Evolutionary conservation across 2,113 vertebrate genomes (phyloP).

Genomic region (Empidonax alnorum): DNA sequence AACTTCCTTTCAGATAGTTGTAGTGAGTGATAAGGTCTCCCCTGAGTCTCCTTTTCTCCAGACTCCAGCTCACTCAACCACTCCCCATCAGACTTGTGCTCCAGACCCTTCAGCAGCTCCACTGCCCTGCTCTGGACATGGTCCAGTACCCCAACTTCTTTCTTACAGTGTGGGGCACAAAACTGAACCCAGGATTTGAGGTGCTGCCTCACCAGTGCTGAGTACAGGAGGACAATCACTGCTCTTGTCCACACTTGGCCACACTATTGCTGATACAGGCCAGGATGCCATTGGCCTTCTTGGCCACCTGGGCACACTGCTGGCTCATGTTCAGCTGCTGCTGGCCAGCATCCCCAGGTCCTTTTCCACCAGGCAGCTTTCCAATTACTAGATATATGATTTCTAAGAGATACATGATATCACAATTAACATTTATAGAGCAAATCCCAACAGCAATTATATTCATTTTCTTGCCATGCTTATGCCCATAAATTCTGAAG

Average conservation of each 20-base stretch:
- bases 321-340: neutral
- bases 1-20: accelerated
- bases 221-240: neutral
- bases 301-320: neutral
- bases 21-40: accelerated
- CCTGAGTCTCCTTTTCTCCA: neutral
- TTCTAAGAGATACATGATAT: neutral
- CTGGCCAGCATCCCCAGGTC: neutral
- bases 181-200: neutral
- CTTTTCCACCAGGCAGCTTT: neutral
- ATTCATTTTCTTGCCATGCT: neutral
- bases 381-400: neutral
- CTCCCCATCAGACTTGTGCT: neutral
- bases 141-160: neutral
- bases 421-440: neutral
- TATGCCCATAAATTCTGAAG: neutral
- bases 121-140: neutral
- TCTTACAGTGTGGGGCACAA: neutral
- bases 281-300: neutral
- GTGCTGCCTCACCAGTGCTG: neutral
- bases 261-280: neutral
- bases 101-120: neutral
- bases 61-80: neutral
- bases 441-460: neutral
- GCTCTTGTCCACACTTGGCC: neutral